Base-by-base conservation (phyloP, 1,140 invertebrate species). In the Drosophila takahashii region DNA sequence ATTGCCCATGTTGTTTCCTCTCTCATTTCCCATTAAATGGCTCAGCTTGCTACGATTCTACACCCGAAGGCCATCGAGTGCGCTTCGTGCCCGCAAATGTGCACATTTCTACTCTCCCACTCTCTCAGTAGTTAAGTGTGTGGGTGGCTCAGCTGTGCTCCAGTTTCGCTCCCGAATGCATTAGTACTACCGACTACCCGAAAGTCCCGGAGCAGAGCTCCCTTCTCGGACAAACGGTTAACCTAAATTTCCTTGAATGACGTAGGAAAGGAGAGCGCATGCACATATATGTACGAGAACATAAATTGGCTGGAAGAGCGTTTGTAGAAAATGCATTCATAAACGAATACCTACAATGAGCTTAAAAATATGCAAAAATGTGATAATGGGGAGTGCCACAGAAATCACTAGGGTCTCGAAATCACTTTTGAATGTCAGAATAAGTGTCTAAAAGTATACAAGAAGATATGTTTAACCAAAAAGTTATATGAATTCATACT, bases 161-260 rank as follows among this genome's bases (percentile, higher is more conserved):
- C 59, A 62, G 53, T 62, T 62, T 41, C 54, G 36, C 36, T 59
- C 36, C 59, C 54, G 59, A 62, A 62, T 62, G 59, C 59, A 59
- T 11, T 62, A 26, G 34, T 1, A 10, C 9, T 5, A 15, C 56
- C 15, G 39, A 16, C 39, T 42, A 16, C 32, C 11, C 29, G 15
- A 10, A 1, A 50, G 27, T 27, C 26, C 26, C 58, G 37, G 16
- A 58, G 41, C 1, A 27, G 11, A 15, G 15, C 16, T 59, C 16
- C 16, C 36, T 22, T 41, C 26, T 29, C 59, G 53, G 54, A 39
- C 41, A 62, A 50, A 59, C 36, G 37, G 26, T 59, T 62, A 62
- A 62, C 59, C 59, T 58, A 62, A 56, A 62, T 62, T 62, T 62
- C 27, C 36, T 32, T 16, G 29, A 34, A 51, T 51, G 48, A 51